Conservation (phyloP, 2,113 vertebrate species). For the Myiopsitta monachus region DNA sequence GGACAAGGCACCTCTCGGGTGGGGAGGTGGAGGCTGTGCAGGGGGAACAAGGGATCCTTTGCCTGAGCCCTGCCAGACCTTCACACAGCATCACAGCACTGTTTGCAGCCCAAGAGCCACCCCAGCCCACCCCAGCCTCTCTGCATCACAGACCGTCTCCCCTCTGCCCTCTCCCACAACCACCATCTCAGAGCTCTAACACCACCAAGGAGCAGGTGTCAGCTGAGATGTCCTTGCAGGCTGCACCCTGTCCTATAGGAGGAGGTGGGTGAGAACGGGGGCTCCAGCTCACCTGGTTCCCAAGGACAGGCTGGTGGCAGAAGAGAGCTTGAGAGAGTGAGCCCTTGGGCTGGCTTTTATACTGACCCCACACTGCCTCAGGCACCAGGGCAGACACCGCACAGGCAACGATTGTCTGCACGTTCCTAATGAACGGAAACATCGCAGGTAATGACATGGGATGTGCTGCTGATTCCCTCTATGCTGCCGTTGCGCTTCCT, state of each 20-base stretch:
- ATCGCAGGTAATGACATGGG: background rate
- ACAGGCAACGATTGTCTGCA: background rate
- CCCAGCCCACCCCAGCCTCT: background rate
- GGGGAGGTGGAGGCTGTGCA: background rate
- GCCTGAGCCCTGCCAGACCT: background rate
- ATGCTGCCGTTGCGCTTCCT: no score
- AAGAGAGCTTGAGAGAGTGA: background rate
- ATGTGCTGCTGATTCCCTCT: background rate
- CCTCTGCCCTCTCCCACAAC: background rate
- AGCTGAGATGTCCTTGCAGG: background rate
- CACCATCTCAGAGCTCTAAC: background rate
- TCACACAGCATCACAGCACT: background rate
- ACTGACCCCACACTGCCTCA: no score
- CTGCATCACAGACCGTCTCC: background rate
- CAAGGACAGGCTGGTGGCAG: background rate
- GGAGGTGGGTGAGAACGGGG: background rate
- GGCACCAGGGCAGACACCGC: no score
- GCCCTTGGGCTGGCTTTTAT: background rate
- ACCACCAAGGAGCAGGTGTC: background rate
- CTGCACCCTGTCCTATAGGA: background rate
- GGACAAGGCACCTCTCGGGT: background rate
- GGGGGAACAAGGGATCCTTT: background rate
- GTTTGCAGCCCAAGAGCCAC: background rate
- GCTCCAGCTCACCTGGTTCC: background rate
- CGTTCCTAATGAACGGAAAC: background rate